Evolutionary conservation across 1,140 invertebrate species (phyloP), one percentile per base, ranked within the genome.

Genomic region (Laodelphax striatellus): DNA sequence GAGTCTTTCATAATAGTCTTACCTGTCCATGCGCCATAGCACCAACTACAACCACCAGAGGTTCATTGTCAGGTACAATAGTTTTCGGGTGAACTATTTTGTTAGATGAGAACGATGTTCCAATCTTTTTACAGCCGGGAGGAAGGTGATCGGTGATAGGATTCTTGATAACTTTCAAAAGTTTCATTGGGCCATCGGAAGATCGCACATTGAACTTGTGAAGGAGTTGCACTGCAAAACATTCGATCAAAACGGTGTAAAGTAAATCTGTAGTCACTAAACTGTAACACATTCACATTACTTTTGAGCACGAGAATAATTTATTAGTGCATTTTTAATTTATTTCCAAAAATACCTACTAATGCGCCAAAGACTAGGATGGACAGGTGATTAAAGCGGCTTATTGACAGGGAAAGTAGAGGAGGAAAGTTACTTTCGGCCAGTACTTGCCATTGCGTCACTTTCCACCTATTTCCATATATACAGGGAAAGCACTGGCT

Each of bases 121-220:
- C 83, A 61, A 94, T 80, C 77, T 97, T 99, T 56, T 77, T 82
- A 66, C 92, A 94, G 43, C 95, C 96, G 19, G 93, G 88, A n/a
- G 97, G 97, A 24, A 99, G 76, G 77, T 99, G 94, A 70, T 92
- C 82, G 3, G 86, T 91, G 0, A 99, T 79, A 3, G 97, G 97
- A 77, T 99, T 99, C 74, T 96, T 97, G 44, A 99, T 97, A 6
- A 98, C 91, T 80, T 96, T 97, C 52, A 99, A 73, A 19, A 99
- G 72, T 70, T 96, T 97, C 71, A 94, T 86, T 1, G 88, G 83
- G 1, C 85, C 85, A 72, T 97, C 92, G 17, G 85, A 84, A 46
- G 97, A 92, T 69, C 92, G 78, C 21, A 99, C 91, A 61, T 84
- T 85, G 69, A 95, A 88, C 76, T 97, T 97, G 70, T 97, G 93